Conservation (phyloP, 2,797 vertebrate genomes). For the Sylvilagus floridanus region DNA sequence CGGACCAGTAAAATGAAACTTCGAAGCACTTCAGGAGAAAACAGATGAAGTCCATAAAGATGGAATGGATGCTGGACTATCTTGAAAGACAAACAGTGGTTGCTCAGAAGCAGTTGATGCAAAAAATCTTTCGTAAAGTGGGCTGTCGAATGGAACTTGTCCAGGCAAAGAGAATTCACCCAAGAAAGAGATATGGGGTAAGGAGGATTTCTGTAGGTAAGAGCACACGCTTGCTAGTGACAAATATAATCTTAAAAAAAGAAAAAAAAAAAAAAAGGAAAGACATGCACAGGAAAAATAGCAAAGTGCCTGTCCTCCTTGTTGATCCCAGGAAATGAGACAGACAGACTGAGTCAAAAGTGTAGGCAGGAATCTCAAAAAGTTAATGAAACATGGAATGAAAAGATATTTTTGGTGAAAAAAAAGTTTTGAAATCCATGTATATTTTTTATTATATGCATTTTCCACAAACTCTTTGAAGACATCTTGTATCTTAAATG, state of each 20-base stretch:
- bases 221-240: background rate
- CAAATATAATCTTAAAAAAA: background rate
- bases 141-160: constrained; percentile 17
- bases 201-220: background rate
- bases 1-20: constrained; percentile 52
- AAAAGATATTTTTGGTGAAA: too few species aligned
- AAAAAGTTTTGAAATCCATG: too few species aligned
- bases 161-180: background rate
- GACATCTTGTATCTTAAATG: background rate
- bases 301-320: background rate
- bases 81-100: constrained; percentile 72
- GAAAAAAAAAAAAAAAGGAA: background rate
- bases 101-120: constrained; percentile 43
- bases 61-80: constrained; percentile 21
- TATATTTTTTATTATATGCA: too few species aligned
- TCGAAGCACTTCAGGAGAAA: constrained; percentile 66
- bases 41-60: constrained; percentile 68
- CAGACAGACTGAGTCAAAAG: background rate
- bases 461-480: too few species aligned
- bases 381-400: too few species aligned
- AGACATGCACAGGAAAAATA: background rate
- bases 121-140: constrained; percentile 51
- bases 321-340: background rate
- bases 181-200: background rate
- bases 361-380: background rate